Evolutionary conservation across 2,888 invertebrate species (phyloP), one percentile per base, ranked within the genome.

Genomic region (Melieria crassipennis): DNA sequence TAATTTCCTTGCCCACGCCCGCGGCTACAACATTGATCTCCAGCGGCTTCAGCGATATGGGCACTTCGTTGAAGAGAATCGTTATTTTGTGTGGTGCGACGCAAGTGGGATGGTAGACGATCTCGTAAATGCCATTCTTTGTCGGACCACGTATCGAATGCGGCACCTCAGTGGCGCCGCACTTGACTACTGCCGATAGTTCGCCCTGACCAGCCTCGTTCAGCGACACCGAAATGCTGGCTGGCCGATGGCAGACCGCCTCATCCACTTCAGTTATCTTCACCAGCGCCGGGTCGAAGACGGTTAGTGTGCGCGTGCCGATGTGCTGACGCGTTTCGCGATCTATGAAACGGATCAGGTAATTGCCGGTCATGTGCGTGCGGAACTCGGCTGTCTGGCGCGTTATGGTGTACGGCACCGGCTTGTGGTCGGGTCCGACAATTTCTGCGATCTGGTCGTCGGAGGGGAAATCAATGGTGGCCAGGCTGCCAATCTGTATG

Each of bases 1-100:
- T 83, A 69, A 90, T 90, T 86, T 93, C 92, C 72, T 93, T 91
- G 11, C 92, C 92, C 45, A 91, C 91, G 16, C 92, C 91, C 6
- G 93, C 88, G 0, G 92, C 89, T 75, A 88, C 83, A 10, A 90
- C 90, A 75, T 89, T 90, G 0, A 90, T 88, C 52, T 90, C 83
- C 10, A 90, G 83, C 2, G 91, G 90, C 5, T 89, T 89, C 5
- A 88, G 80, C 0, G 89, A 85, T 3, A 90, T 86, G 10, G 95
- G 95, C 57, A 95, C 91, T 62, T 94, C 95, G 85, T 97, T 96
- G 88, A 95, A 97, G 78, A 93, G 91, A 65, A 98, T 90, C 73
- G 93, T 91, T 71, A 98, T 90, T 79, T 93, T 90, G 85, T 98
- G 97, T 3, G 96, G 94, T 42, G 97, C 94, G 2, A 95, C 93